Evolutionary conservation across 2,113 vertebrate species (phyloP), one percentile per base, ranked within the genome.

Genomic region (Uria aalge): DNA sequence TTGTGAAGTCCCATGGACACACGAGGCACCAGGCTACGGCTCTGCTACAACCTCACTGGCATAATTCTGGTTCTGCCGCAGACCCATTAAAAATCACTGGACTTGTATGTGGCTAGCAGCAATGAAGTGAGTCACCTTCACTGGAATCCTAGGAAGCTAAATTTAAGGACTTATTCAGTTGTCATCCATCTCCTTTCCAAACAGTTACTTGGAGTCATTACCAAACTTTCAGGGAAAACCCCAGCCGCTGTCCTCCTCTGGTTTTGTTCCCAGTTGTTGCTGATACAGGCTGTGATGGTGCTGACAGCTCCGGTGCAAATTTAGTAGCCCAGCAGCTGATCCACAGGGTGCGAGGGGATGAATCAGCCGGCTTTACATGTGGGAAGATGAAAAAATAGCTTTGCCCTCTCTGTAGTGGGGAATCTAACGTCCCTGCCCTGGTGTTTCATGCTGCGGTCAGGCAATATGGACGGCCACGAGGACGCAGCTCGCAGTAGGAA

Each of bases 311-410:
- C 71, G 63, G 7, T 15, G 48, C 43, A 76, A 11, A 8, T 43
- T 84, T 41, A 86, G 72, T 12, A 69, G n/a, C 72, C 15, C 57
- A 86, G 43, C 72, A 92, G 89, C 91, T 84, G 89, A 77, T 48
- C 29, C 36, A 77, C 40, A 84, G 36, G 59, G 56, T 2, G 9
- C 0, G 0, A 80, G 59, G 55, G 71, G 53, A 85, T 59, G 83
- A 5, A 0, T 21, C 64, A 66, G 45, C 23, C 0, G 3, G 59
- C 45, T 60, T 69, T 71, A 7, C 30, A 11, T 1, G 29, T 24
- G 16, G 59, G 40, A 83, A 8, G 12, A 23, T 57, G 78, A 34
- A n/a, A 56, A 47, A 64, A 48, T 5, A 77, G 47, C 63, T 60
- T 47, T 91, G 52, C 17, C 13, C 41, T 55, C 52, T 40, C 81